These are phyloP conservation scores for Kuschelorhynchus macadamiae DNA, from an alignment of 2,888 invertebrate species.

Conservation along the genomic window DNA sequence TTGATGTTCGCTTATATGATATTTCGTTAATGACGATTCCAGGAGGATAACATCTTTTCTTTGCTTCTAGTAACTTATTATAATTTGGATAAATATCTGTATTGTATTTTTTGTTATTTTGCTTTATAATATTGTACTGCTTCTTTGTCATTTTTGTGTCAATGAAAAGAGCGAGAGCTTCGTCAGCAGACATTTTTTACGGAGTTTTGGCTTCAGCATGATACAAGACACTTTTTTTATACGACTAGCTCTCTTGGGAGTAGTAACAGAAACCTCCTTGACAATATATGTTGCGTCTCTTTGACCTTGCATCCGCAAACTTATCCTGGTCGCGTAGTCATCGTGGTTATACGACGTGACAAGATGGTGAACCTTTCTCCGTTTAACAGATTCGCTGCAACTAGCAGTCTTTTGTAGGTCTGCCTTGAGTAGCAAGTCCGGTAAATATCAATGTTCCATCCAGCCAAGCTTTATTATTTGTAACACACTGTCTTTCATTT, in stretches of 20 bases:
- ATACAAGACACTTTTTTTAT: too few species aligned
- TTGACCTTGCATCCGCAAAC: slow-evolving; percentile 11
- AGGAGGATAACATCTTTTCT: too few species aligned
- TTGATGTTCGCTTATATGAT: too few species aligned
- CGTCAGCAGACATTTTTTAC: too few species aligned
- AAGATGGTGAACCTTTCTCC: slow-evolving; percentile 9
- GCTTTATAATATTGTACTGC: too few species aligned
- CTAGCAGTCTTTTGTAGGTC: slow-evolving; percentile 62
- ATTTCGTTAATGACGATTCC: too few species aligned
- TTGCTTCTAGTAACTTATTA: too few species aligned
- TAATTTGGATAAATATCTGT: too few species aligned
- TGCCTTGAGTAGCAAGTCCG: slow-evolving; percentile 58
- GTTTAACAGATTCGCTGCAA: slow-evolving; percentile 13
- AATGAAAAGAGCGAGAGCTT: too few species aligned
- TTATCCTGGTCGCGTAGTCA: slow-evolving; percentile 17
- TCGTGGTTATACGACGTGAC: not conserved
- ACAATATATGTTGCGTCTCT: slow-evolving; percentile 35
- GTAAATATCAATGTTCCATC: not conserved
- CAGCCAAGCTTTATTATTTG: slow-evolving; percentile 6
- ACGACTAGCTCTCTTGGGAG: slow-evolving; percentile 2
- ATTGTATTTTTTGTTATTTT: too few species aligned
- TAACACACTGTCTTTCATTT: slow-evolving; percentile 20
- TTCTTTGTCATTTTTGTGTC: too few species aligned
- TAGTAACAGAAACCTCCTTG: slow-evolving; percentile 16
- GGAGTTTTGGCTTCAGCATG: too few species aligned